These are phyloP conservation scores for Amblyteles armatorius DNA, from an alignment of 2,888 invertebrate species.

Conservation along the genomic window DNA sequence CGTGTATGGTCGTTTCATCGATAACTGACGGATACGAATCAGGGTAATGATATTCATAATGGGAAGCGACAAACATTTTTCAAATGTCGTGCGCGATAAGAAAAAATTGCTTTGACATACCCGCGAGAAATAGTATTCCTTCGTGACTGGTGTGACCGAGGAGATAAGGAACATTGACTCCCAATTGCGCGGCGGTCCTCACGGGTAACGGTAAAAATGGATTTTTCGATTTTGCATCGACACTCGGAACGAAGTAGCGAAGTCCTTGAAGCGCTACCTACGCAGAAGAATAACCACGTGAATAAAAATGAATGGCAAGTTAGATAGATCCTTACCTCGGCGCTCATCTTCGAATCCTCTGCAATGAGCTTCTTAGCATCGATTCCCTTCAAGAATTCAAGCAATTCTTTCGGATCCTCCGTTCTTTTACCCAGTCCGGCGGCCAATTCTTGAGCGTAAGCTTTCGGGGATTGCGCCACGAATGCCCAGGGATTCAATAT, in stretches of 20 bases:
- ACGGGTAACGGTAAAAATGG: constrained; percentile 74
- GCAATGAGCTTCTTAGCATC: constrained; percentile 71
- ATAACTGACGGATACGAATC: too few species aligned
- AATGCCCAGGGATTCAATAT: constrained; percentile 74
- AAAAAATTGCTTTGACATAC: constrained; percentile 29
- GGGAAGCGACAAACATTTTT: not conserved
- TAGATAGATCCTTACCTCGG: constrained; percentile 59
- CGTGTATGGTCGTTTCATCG: not conserved
- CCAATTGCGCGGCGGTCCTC: constrained; percentile 49
- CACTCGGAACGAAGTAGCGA: constrained; percentile 67
- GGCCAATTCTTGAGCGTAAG: constrained; percentile 70
- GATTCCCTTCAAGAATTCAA: constrained; percentile 74
- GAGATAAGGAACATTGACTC: constrained; percentile 75
- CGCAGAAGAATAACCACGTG: not conserved
- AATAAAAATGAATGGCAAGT: constrained; percentile 2
- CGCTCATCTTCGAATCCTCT: constrained; percentile 59
- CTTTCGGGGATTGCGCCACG: constrained; percentile 58
- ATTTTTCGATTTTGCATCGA: constrained; percentile 73
- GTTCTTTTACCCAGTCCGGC: constrained; percentile 71
- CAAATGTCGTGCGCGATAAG: not conserved
- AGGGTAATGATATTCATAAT: not conserved
- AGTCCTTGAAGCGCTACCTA: not conserved
- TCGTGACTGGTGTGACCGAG: constrained; percentile 76
- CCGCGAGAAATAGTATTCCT: constrained; percentile 60
- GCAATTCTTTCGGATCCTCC: constrained; percentile 72